These are phyloP conservation scores for Dicrurus megarhynchus DNA, from an alignment of 2,113 vertebrate species.

Conservation along the genomic window DNA sequence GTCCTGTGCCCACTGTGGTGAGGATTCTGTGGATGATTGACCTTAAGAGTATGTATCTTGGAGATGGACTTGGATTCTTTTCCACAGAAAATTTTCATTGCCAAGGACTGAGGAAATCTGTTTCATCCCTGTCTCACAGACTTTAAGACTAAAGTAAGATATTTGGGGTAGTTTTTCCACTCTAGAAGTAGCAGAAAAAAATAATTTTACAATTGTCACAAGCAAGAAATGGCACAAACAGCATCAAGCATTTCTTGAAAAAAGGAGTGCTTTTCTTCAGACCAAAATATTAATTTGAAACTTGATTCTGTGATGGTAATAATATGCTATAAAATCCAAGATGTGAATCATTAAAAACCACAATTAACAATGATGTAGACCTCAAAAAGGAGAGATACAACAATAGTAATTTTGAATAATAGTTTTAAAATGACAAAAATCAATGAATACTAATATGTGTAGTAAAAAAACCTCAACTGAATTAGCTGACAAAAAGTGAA, in stretches of 20 bases:
- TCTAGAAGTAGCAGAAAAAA: neutral
- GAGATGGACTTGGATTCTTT: neutral
- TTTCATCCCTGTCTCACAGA: neutral
- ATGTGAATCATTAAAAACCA: constrained; percentile 25
- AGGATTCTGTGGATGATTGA: neutral
- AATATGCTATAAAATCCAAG: constrained; percentile 49
- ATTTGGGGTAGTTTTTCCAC: neutral
- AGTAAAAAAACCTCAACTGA: constrained; percentile 28
- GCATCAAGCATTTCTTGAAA: neutral
- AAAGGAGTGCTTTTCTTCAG: neutral
- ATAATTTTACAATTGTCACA: neutral
- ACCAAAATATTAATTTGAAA: constrained; percentile 58
- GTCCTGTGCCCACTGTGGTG: neutral
- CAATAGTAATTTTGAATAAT: constrained; percentile 55
- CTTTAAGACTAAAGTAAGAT: neutral
- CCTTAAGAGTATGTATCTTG: neutral
- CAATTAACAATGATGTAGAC: constrained; percentile 35
- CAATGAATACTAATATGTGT: constrained; percentile 55
- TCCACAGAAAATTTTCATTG: neutral
- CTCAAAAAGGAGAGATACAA: constrained; percentile 27
- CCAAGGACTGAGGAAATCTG: neutral
- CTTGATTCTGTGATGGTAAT: constrained; percentile 46
- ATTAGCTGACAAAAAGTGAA: constrained; percentile 56
- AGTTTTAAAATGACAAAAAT: constrained; percentile 59
- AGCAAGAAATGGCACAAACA: neutral